Percentiles rank a stretch among this genome's conserved stretches.
These are phyloP conservation scores for Cheilosia variabilis DNA, from an alignment of 2,888 invertebrate species.

Conservation along the genomic window DNA sequence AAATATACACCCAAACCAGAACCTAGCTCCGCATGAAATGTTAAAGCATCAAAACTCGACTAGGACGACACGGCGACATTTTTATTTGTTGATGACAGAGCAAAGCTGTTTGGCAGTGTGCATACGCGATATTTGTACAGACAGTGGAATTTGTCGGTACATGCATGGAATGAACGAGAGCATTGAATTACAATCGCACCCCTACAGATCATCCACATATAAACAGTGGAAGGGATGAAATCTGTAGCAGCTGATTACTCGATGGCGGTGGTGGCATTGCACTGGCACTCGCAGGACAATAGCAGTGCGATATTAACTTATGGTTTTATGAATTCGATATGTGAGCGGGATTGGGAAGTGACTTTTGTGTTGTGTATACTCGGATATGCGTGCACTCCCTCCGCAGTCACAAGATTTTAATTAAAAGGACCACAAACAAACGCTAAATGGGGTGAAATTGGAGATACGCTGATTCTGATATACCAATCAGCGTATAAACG, in stretches of 20 bases:
- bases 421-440: constrained; percentile 66
- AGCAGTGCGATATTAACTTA: constrained; percentile 72
- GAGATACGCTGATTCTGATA: constrained; percentile 59
- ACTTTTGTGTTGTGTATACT: constrained; percentile 37
- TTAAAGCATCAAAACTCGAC: constrained; percentile 50
- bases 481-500: constrained; percentile 69
- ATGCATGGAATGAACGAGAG: constrained; percentile 61
- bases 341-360: constrained; percentile 54
- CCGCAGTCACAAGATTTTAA: constrained; percentile 40
- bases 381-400: constrained; percentile 27
- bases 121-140: constrained; percentile 32
- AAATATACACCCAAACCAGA: constrained; percentile 41
- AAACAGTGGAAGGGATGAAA: constrained; percentile 64
- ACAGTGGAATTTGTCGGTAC: neutral
- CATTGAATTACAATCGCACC: constrained; percentile 62
- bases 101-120: constrained; percentile 22
- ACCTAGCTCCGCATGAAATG: constrained; percentile 20
- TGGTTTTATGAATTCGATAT: constrained; percentile 74
- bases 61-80: constrained; percentile 45
- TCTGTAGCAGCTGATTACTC: constrained; percentile 69
- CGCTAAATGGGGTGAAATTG: constrained; percentile 52
- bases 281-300: constrained; percentile 61
- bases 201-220: constrained; percentile 47
- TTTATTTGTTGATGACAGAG: constrained; percentile 62
- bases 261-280: constrained; percentile 45